These are phyloP conservation scores for Gymnothorax javanicus DNA, from an alignment of 2,797 vertebrate species.

Conservation along the genomic window DNA sequence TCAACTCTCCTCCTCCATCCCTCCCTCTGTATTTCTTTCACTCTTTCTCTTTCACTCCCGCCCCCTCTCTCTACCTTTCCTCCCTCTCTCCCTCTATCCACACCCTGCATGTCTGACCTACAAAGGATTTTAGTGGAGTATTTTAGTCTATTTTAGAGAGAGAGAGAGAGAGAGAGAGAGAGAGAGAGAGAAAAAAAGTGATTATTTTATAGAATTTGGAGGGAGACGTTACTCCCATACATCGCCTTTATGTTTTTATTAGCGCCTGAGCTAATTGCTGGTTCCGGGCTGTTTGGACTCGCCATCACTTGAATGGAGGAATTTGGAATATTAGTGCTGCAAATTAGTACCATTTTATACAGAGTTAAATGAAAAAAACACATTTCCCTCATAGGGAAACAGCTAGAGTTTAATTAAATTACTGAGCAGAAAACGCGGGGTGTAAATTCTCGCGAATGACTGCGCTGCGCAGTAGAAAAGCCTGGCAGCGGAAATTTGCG, in stretches of 20 bases:
- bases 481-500: slow-evolving; percentile 72
- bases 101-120: not conserved
- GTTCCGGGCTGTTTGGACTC: slow-evolving; percentile 64
- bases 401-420: slow-evolving; percentile 66
- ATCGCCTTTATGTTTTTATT: slow-evolving; percentile 29
- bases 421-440: slow-evolving; percentile 67
- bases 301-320: slow-evolving; percentile 49
- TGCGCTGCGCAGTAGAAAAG: slow-evolving; percentile 65
- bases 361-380: slow-evolving; percentile 78
- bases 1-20: not conserved
- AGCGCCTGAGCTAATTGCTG: slow-evolving; percentile 37
- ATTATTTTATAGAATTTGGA: slow-evolving; percentile 31
- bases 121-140: slow-evolving; percentile 11
- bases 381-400: slow-evolving; percentile 65
- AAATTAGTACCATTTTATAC: slow-evolving; percentile 67
- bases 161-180: not conserved
- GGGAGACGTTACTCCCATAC: slow-evolving; percentile 18
- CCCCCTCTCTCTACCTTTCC: not conserved
- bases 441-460: slow-evolving; percentile 78
- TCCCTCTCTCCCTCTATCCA: not conserved
- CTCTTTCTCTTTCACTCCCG: not conserved
- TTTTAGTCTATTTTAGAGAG: too few relatives aligned
- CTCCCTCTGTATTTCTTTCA: slow-evolving; percentile 2
- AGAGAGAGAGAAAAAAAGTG: slow-evolving; percentile 12
- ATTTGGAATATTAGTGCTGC: slow-evolving; percentile 69